Base-by-base conservation (phyloP, 1,140 invertebrate species). In the Pararge aegeria region DNA sequence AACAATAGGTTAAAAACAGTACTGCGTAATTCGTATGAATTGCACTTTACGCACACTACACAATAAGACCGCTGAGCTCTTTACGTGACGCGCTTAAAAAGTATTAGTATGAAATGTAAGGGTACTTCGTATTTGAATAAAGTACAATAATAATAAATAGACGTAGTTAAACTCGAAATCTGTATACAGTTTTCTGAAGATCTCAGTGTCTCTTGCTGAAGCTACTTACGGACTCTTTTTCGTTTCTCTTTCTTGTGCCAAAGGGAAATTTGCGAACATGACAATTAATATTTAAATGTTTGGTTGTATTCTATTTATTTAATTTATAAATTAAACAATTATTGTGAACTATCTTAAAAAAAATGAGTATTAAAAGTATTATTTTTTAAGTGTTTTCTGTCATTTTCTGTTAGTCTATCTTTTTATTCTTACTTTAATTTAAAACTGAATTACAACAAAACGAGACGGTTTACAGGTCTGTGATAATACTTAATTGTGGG, bases 111-210 rank as follows among this genome's bases (percentile, higher is more conserved):
- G n/a, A n/a, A n/a, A n/a, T n/a, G n/a, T n/a, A n/a, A 24, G 24
- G 24, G 7, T 2, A 7, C 24, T 24, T 24, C 24, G 7, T 24
- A 7, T 24, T 24, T 24, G 24, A 24, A 24, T 53, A n/a, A n/a
- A n/a, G n/a, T n/a, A n/a, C n/a, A n/a, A n/a, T n/a, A n/a, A n/a
- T 53, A 30, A 18, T 48, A 52, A 30, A 42, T 49, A 61, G 54
- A 52, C 55, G 52, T 75, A 79, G 34, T 64, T 61, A 49, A 55
- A 70, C 70, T 69, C 64, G 73, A 78, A 83, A 67, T 73, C 70
- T 84, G 70, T 83, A 76, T 76, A 80, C 74, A 78, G 78, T 87
- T 84, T 83, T 83, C 84, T 77, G 3, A 75, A 80, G 80, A 84
- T 86, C 80, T 86, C 81, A 80, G 66, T 64, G 71, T 80, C 68